Evolutionary conservation across 2,797 vertebrate species (phyloP), one percentile per base, ranked within the genome.

Genomic region (Vultur gryphus): DNA sequence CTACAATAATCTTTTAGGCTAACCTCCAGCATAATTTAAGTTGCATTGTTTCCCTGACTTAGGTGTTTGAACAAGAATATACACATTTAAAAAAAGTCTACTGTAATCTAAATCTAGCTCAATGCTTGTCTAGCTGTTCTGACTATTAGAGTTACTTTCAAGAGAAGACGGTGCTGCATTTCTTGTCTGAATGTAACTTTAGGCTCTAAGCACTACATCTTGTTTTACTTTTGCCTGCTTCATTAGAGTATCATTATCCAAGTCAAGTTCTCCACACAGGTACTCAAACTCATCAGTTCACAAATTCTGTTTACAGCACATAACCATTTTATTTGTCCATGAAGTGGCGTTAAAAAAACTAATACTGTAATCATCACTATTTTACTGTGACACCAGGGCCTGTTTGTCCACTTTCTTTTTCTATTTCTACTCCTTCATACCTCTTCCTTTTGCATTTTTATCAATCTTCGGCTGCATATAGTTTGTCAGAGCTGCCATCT

Each of bases 401-500:
- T 66, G 24, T 59, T 73, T 33, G 20, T 69, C 11, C 31, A 54
- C 14, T 69, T 69, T 10, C 26, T n/a, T 65, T 15, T 89, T 57
- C 52, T n/a, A 29, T 31, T 81, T 82, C 49, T 57, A 16, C 11
- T 69, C 21, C 72, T 87, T 62, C 95, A 61, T 97, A 99, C 99
- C 99, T 99, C 99, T 98, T 94, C 99, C 99, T 81, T 98, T 98
- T 67, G 99, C 98, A 6, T 99, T 98, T 29, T 97, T 98, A 94
- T 99, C 99, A 66, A 92, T 97, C 75, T 70, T 97, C 6, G 98
- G 98, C 66, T 99, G 99, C 98, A 99, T 96, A 89, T 99, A 99
- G 98, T 99, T 99, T 81, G 99, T 99, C 95, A 99, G 98, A 3
- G 99, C 99, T 5, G 99, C 98, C 96, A 99, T 97, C 95, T 99